Evolutionary conservation across 2,888 invertebrate species (phyloP).

Genomic region (Ethmia dodecea): DNA sequence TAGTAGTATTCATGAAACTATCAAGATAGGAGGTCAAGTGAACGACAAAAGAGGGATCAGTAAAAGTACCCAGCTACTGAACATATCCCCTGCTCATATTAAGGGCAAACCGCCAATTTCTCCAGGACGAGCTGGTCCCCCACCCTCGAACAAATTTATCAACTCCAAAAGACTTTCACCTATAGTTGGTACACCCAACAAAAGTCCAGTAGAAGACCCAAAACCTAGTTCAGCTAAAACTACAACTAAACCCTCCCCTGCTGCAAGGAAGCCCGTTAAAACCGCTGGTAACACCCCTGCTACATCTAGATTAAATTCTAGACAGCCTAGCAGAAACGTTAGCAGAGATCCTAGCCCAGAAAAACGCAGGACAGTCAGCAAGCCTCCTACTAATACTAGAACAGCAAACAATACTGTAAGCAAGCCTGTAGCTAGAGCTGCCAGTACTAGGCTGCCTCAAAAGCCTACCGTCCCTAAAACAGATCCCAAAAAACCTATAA

Average conservation of each 20-base stretch:
- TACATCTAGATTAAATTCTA: slow-evolving; percentile 62
- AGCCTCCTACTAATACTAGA: slow-evolving; percentile 31
- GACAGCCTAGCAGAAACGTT: slow-evolving; percentile 56
- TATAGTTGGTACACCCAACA: slow-evolving; percentile 70
- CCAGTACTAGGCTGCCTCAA: slow-evolving; percentile 44
- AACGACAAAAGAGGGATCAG: slow-evolving; percentile 57
- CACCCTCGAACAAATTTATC: slow-evolving; percentile 62
- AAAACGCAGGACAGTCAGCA: slow-evolving; percentile 42
- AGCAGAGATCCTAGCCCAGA: slow-evolving; percentile 65
- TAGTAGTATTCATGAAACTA: slow-evolving; percentile 67
- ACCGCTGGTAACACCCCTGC: slow-evolving; percentile 54
- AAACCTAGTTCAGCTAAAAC: slow-evolving; percentile 53
- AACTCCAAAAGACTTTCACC: slow-evolving; percentile 69
- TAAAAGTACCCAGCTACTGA: slow-evolving; percentile 62
- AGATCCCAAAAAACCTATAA: slow-evolving; percentile 56
- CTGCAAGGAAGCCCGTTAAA: slow-evolving; percentile 46
- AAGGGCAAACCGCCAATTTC: slow-evolving; percentile 70
- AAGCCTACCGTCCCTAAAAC: slow-evolving; percentile 46
- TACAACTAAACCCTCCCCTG: slow-evolving; percentile 41
- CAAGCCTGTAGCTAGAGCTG: slow-evolving; percentile 41
- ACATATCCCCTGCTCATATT: slow-evolving; percentile 51
- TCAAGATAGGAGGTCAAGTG: slow-evolving; percentile 48
- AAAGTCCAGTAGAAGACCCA: slow-evolving; percentile 59
- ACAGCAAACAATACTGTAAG: slow-evolving; percentile 21
- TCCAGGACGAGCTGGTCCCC: slow-evolving; percentile 64